phyloP scores from a whole-genome alignment of 2,888 invertebrate species.

The Tillus elongatus region DNA sequence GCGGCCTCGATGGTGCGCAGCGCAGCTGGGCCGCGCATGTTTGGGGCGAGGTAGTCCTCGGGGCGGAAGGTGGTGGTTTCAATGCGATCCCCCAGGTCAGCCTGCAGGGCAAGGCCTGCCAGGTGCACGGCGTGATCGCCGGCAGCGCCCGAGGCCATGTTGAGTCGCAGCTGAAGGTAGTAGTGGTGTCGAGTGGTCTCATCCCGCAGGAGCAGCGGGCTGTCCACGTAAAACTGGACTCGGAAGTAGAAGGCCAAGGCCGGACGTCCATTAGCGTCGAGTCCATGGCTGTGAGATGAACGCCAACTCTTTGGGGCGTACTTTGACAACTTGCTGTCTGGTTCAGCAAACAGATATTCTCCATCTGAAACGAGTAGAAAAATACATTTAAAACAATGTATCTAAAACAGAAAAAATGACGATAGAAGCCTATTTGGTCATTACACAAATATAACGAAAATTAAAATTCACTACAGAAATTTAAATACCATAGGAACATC shows the following conservation, averaged over 20 bases:
- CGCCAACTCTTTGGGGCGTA: conserved; percentile 96
- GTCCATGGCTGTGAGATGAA: conserved; percentile 82
- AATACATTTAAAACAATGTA: conserved; percentile 14
- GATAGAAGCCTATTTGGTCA: conserved; percentile 9
- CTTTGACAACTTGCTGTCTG: conserved; percentile 91
- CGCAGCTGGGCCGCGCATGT: conserved; percentile 49
- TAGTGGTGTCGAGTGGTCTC: conserved; percentile 88
- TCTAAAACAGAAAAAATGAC: conserved; percentile 7
- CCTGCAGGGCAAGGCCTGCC: conserved; percentile 76
- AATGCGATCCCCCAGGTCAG: conserved; percentile 77
- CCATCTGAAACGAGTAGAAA: conserved; percentile 64
- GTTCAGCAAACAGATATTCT: conserved; percentile 91
- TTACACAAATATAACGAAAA: no score
- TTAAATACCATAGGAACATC: no score
- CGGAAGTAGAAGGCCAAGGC: conserved; percentile 82
- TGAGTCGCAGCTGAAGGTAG: conserved; percentile 88
- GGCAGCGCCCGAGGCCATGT: conserved; percentile 61
- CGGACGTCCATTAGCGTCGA: conserved; percentile 84
- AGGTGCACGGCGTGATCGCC: conserved; percentile 65
- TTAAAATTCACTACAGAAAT: no score
- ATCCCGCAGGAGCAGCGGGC: conserved; percentile 81
- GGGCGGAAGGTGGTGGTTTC: conserved; percentile 63
- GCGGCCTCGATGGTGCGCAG: conserved; percentile 58
- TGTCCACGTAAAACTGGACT: conserved; percentile 90
- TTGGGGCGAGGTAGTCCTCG: conserved; percentile 74